Base-by-base conservation (phyloP, 2,113 vertebrate genomes). In the Eudyptes chrysolophus region DNA sequence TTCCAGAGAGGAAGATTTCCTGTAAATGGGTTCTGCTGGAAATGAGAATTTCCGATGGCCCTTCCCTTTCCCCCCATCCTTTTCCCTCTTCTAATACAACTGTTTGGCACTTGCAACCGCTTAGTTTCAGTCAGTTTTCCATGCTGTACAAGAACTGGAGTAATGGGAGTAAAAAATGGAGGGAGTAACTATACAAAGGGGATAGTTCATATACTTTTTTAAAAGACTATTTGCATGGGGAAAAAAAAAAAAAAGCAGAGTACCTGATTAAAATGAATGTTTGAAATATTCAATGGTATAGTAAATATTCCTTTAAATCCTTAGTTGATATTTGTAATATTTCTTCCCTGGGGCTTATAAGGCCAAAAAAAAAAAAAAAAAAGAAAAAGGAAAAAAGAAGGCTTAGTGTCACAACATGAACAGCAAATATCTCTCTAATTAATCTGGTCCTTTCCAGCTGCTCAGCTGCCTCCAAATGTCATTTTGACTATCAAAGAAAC, bases 11-110 rank as follows among this genome's bases (percentile, higher is more conserved):
- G 62, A 97, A 92, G 42, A 92, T 83, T 97, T 97, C 94, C 89
- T 97, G 95, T 94, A 94, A 97, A 85, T 64, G 29, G 26, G 16
- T 89, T 96, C 64, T 96, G 6, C 87, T 97, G 83, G 94, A 97
- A 98, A 94, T 64, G 18, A 86, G 55, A 38, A 61, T 92, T 97
- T 96, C 68, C 30, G 32, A 64, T 44, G 18, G n/a, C 78, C 42
- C 79, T 83, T 88, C 6, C n/a, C 58, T 69, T 90, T 36, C 34
- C 49, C 40, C 89, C 51, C 17, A 5, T 68, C 11, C 74, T 82
- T 77, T 87, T 76, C 10, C 34, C 9, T 38, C 24, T 75, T 54
- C 84, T 90, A 76, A 26, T 65, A 65, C 64, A 92, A 79, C 62
- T 94, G 15, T 89, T 80, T 69, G 75, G 36, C 62, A 83, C 94